Evolutionary conservation across 2,113 vertebrate genomes (phyloP).

Genomic region (Corydoras sp.): DNA sequence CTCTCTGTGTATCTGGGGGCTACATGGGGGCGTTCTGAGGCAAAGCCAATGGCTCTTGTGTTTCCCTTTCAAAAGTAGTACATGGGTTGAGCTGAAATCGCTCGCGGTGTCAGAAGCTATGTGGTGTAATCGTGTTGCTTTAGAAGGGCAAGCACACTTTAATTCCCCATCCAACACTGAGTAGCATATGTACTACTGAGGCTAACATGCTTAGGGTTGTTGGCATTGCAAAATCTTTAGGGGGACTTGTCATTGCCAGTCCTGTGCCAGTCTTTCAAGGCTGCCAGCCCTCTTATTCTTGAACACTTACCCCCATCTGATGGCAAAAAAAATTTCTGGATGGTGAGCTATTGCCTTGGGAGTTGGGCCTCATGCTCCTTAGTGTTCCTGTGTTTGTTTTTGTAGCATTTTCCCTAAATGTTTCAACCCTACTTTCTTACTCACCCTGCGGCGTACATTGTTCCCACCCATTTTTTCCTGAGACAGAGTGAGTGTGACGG

Average conservation of each 20-base stretch:
- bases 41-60: not conserved
- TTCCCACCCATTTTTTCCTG: conserved; percentile 32
- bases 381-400: conserved; percentile 41
- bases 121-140: conserved; percentile 37
- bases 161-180: conserved; percentile 28
- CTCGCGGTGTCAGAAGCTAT: conserved; percentile 29
- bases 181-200: conserved; percentile 20
- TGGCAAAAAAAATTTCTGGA: conserved; percentile 50
- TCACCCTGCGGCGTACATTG: conserved; percentile 36
- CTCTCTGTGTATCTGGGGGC: conserved; percentile 28
- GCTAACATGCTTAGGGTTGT: conserved; percentile 47
- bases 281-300: conserved; percentile 12
- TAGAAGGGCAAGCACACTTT: conserved; percentile 16
- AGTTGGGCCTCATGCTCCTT: conserved; percentile 24
- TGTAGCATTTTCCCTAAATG: conserved; percentile 28
- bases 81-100: conserved; percentile 20
- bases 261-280: not conserved
- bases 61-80: conserved; percentile 9
- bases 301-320: conserved; percentile 19
- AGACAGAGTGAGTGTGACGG: conserved; percentile 35
- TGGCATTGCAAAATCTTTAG: conserved; percentile 31
- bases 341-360: conserved; percentile 4
- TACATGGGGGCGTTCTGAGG: conserved; percentile 27
- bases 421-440: conserved; percentile 34
- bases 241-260: conserved; percentile 27